Evolutionary conservation across 2,113 vertebrate genomes (phyloP).

Genomic region (Mustelus asterias): DNA sequence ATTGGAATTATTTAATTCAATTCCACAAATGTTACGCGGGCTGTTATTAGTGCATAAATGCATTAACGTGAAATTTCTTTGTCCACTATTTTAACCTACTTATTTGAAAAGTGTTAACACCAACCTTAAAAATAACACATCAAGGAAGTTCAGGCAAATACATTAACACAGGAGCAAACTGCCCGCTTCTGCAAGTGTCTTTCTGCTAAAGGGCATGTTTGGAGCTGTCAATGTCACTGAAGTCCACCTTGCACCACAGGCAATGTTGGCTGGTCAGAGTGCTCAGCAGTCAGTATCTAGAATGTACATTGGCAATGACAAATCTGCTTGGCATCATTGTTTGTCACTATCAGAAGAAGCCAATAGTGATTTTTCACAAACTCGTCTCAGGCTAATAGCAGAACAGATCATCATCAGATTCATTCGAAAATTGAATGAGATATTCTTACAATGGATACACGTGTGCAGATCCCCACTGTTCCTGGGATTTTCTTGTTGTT

Average conservation of each 20-base stretch:
- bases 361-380: background rate
- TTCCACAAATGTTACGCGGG: background rate
- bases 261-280: background rate
- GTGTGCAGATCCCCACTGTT: background rate
- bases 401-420: background rate
- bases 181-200: background rate
- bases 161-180: background rate
- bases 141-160: background rate
- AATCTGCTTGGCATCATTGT: background rate
- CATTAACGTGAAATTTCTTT: constrained; percentile 15
- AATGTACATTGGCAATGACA: background rate
- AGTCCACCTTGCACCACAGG: background rate
- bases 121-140: background rate
- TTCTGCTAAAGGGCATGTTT: background rate
- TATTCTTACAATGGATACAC: background rate
- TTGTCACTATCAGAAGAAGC: background rate
- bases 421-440: background rate
- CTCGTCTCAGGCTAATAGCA: background rate
- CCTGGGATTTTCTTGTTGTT: background rate
- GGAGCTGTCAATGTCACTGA: background rate
- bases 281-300: background rate
- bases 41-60: background rate
- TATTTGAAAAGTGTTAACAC: background rate
- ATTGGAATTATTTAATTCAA: background rate
- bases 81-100: background rate